Evolutionary conservation across 2,113 vertebrate genomes (phyloP), one percentile per base, ranked within the genome.

Genomic region (Paracanthobrama guichenoti): DNA sequence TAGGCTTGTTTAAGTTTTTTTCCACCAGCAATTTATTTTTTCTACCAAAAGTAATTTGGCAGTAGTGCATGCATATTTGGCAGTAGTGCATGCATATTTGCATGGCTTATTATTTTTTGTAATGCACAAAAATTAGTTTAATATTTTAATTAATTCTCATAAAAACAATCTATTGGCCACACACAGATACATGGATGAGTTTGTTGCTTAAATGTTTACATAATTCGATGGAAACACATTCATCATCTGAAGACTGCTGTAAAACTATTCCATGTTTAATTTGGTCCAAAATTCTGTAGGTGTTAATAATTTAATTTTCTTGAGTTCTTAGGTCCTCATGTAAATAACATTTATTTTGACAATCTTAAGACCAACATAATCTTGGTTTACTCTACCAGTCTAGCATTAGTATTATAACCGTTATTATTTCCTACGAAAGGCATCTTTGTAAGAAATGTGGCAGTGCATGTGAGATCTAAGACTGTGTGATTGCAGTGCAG

Each of bases 401-500:
- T 35, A 35, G 46, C 46, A 42, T 55, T 71, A 71, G 22, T 66
- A 6, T n/a, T n/a, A n/a, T n/a, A 12, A 1, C 66, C 7, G 31
- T 80, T 12, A 64, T 62, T 35, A 80, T 67, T 69, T 31, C 18
- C 22, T 18, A 67, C 16, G 28, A 55, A 71, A 69, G 48, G 46
- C 64, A 69, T 71, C 18, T 50, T 44, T 31, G 9, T 80, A 8
- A 28, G 42, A 66, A 28, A 31, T 71, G 50, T 67, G 42, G 3
- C 26, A 71, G 24, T 53, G 64, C 28, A 20, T 22, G 60, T 26
- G n/a, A 5, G 44, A 64, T 81, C 59, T 80, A 57, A 80, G 31
- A 28, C 69, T 50, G 28, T 4, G 9, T 55, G 75, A 59, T 77
- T 42, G 84, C 72, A 39, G 88, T 91, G 90, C 75, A 82, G 81